phyloP scores from a whole-genome alignment of 2,797 vertebrate species.

The Cephalopachus bancanus region DNA sequence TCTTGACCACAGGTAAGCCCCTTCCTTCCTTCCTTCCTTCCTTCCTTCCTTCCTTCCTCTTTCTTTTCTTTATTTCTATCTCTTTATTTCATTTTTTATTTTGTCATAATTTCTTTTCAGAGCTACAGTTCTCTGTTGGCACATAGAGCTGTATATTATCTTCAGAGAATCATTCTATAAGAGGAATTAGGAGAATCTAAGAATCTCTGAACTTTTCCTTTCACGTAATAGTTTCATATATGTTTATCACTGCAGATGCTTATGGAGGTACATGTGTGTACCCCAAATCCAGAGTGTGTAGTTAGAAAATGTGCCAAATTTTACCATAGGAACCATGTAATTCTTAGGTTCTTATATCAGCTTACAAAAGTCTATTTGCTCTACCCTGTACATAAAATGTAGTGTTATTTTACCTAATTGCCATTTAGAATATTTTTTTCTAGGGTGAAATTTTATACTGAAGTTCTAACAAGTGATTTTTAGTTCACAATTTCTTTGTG shows the following conservation, averaged over 20 bases:
- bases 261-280: background rate
- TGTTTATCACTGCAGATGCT: background rate
- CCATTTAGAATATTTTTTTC: background rate
- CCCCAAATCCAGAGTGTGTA: background rate
- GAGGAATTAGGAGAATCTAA: background rate
- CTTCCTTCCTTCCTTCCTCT: background rate
- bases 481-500: background rate
- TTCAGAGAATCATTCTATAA: background rate
- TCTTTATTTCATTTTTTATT: background rate
- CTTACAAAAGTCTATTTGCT: background rate
- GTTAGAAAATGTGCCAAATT: background rate
- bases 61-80: background rate
- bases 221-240: background rate
- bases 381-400: background rate
- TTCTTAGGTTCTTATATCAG: background rate
- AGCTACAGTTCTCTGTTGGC: background rate
- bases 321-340: background rate
- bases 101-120: background rate
- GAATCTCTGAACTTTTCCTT: background rate
- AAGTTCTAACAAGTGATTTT: background rate
- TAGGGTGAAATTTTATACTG: background rate
- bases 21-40: background rate
- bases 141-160: background rate
- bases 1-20: slow-evolving; percentile 95
- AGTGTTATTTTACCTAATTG: background rate